Conservation (phyloP, 2,888 invertebrate species). For the Melikaiella ostensackeni region DNA sequence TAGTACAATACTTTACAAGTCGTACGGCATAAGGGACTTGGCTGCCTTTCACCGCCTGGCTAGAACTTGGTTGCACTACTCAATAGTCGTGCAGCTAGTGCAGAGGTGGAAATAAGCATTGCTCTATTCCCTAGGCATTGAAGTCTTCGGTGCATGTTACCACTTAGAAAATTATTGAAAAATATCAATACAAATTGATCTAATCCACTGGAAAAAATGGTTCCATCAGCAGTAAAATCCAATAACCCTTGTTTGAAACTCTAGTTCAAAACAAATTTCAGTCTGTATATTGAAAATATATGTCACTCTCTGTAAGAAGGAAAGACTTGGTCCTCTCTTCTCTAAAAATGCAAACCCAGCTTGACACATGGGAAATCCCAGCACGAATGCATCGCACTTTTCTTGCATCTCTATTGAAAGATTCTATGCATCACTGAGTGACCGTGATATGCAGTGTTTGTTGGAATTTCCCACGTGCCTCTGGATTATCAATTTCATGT, state of each 20-base stretch:
- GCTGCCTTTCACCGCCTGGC: slow-evolving; percentile 63
- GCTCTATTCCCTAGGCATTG: background rate
- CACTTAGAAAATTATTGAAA: background rate
- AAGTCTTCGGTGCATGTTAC: background rate
- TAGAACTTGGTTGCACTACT: slow-evolving; percentile 69
- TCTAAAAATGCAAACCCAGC: background rate
- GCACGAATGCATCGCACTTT: slow-evolving; percentile 43
- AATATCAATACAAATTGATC: background rate
- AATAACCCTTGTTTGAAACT: background rate
- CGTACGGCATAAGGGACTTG: slow-evolving; percentile 33
- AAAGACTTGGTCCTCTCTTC: slow-evolving; percentile 1
- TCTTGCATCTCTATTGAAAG: slow-evolving; percentile 49
- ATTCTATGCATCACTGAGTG: slow-evolving; percentile 55
- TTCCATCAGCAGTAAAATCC: background rate
- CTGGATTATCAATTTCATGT: slow-evolving; percentile 3
- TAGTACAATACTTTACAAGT: slow-evolving; percentile 16
- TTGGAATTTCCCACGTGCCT: slow-evolving; percentile 55
- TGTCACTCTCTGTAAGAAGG: background rate
- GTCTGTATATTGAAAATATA: slow-evolving; percentile 6
- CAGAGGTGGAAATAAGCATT: slow-evolving; percentile 40
- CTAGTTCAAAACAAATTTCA: background rate
- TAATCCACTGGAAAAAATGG: background rate
- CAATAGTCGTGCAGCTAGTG: slow-evolving; percentile 49
- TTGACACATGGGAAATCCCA: slow-evolving; percentile 54
- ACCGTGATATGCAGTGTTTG: slow-evolving; percentile 41